Conservation (phyloP, 2,888 invertebrate species). For the Clepsis dumicolana region DNA sequence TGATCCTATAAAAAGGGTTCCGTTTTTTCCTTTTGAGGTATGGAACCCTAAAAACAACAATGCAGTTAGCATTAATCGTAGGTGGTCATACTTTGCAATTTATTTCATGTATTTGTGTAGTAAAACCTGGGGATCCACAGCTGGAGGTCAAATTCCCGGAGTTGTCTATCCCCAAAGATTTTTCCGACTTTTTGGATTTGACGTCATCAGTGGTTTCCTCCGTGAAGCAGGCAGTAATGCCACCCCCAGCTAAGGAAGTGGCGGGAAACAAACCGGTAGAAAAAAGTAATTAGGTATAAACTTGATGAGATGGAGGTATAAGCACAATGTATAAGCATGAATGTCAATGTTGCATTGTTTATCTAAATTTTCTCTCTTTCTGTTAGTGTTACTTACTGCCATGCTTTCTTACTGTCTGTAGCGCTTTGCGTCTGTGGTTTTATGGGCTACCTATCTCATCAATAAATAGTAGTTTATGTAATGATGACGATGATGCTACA, state of each 20-base stretch:
- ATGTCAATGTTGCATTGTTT: constrained; percentile 19
- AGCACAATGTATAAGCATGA: constrained; percentile 21
- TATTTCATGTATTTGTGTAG: constrained; percentile 64
- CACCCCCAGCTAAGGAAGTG: constrained; percentile 72
- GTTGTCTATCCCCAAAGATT: constrained; percentile 86
- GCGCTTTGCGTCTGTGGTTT: neutral
- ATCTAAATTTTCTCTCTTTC: neutral
- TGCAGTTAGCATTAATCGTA: neutral
- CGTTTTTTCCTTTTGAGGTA: too few relatives aligned
- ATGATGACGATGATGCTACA: too few relatives aligned
- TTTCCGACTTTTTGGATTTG: constrained; percentile 84
- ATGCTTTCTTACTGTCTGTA: neutral
- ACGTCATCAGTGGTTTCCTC: constrained; percentile 73
- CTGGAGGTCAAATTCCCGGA: constrained; percentile 87
- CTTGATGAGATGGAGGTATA: constrained; percentile 35
- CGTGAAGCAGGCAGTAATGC: constrained; percentile 78
- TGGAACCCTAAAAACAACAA: too few relatives aligned
- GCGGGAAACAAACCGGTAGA: constrained; percentile 63
- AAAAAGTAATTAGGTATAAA: constrained; percentile 76
- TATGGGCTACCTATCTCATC: too few relatives aligned
- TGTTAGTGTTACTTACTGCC: neutral
- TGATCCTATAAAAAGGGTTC: too few relatives aligned
- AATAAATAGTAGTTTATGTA: too few relatives aligned
- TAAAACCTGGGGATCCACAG: constrained; percentile 89
- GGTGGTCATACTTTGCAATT: neutral